Conservation (phyloP, 1,140 invertebrate species). For the Lepidotrigona ventralis region DNA sequence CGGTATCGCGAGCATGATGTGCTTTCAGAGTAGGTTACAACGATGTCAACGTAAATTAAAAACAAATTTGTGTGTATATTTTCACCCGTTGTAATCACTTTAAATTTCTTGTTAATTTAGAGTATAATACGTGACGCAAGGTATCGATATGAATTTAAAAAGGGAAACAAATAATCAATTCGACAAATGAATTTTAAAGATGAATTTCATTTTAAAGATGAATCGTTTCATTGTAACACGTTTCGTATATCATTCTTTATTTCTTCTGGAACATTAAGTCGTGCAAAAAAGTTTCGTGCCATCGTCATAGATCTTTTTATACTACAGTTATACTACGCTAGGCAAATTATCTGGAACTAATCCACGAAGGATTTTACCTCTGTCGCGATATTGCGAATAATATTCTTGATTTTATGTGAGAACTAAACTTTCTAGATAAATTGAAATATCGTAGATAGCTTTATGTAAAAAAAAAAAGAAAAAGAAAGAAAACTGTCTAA, state of each 20-base stretch:
- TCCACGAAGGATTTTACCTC: not conserved
- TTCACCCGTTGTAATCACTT: not conserved
- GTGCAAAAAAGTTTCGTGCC: not conserved
- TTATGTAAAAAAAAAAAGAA: too few species aligned
- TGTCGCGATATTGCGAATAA: not conserved
- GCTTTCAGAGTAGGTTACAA: too few species aligned
- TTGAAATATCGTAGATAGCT: not conserved
- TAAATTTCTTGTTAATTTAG: too few species aligned
- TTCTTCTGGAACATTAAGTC: not conserved
- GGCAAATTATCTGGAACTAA: not conserved
- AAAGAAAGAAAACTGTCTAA: too few species aligned
- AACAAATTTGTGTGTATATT: not conserved
- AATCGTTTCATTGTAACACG: not conserved
- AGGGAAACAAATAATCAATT: too few species aligned
- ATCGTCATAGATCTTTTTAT: not conserved
- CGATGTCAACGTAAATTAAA: constrained; percentile 8
- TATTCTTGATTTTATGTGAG: not conserved
- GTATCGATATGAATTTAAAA: too few species aligned
- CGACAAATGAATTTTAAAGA: too few species aligned
- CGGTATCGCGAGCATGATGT: not conserved
- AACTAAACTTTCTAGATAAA: not conserved
- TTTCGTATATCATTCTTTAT: not conserved
- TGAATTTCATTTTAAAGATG: too few species aligned
- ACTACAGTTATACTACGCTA: not conserved
- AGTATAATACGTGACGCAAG: too few species aligned